Conservation (phyloP, 2,888 invertebrate species). For the Tenthredo notha region DNA sequence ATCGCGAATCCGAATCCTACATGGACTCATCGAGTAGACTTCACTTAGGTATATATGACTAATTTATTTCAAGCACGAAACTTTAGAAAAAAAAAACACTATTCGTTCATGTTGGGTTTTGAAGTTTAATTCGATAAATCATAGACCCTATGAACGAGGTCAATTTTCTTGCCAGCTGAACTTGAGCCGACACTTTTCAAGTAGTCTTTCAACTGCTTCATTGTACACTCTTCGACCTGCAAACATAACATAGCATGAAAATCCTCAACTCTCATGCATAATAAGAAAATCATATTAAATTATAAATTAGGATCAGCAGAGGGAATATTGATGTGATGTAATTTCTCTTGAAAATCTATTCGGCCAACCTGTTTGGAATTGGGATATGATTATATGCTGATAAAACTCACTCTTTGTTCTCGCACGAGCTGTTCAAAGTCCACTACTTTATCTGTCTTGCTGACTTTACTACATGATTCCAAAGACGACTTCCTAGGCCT, state of each 20-base stretch:
- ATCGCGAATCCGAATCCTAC: not conserved
- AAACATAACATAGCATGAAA: not conserved
- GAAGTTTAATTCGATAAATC: not conserved
- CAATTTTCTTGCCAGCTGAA: constrained; percentile 56
- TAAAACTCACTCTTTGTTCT: constrained; percentile 16
- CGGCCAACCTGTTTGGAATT: not conserved
- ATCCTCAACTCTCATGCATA: not conserved
- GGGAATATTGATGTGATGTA: not conserved
- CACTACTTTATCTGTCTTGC: constrained; percentile 10
- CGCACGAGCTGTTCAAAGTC: constrained; percentile 33
- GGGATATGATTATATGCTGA: not conserved
- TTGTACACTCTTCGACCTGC: constrained; percentile 24
- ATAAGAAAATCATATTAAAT: not conserved
- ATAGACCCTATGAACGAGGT: constrained; percentile 56
- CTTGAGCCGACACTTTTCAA: constrained; percentile 54
- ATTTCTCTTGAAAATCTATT: not conserved
- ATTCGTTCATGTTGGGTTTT: not conserved
- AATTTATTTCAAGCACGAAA: not conserved
- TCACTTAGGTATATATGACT: not conserved
- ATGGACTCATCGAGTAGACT: not conserved
- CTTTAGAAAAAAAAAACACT: not conserved
- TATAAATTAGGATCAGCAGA: not conserved
- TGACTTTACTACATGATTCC: not conserved
- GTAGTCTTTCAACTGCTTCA: constrained; percentile 53
- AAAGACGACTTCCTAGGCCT: constrained; percentile 18